Evolutionary conservation across 2,797 vertebrate genomes (phyloP).

Genomic region (Hippocampus kuda): DNA sequence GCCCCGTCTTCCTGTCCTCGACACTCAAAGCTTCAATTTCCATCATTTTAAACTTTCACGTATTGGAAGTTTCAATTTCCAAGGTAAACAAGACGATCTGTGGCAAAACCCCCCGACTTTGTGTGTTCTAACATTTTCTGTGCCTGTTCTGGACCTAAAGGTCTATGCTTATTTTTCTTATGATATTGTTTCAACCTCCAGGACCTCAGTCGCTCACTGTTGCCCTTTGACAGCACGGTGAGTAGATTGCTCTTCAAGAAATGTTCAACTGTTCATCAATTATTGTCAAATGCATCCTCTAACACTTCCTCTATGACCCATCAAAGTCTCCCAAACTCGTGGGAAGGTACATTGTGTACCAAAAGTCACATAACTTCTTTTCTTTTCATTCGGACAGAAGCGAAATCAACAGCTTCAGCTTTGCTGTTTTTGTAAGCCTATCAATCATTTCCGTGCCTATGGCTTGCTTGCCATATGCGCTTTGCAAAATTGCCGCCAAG

Average conservation of each 20-base stretch:
- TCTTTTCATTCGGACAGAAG: not conserved
- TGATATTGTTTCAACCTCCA: slow-evolving; percentile 49
- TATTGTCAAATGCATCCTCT: slow-evolving; percentile 10
- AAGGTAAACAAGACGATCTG: not conserved
- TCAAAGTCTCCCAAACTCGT: too few relatives aligned
- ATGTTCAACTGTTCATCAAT: not conserved
- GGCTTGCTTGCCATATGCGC: too few relatives aligned
- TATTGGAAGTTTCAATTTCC: not conserved
- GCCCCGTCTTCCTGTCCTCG: not conserved
- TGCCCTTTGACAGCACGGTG: slow-evolving; percentile 70
- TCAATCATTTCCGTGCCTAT: too few relatives aligned
- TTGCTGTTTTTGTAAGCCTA: too few relatives aligned
- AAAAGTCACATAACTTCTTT: not conserved
- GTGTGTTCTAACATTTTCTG: too few relatives aligned
- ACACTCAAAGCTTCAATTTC: slow-evolving; percentile 14
- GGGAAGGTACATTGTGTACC: not conserved
- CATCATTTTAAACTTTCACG: not conserved
- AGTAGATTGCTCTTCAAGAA: slow-evolving; percentile 44
- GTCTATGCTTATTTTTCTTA: slow-evolving; percentile 10
- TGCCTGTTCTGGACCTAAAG: not conserved
- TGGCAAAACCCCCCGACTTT: not conserved
- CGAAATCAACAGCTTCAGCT: too few relatives aligned
- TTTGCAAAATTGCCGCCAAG: too few relatives aligned
- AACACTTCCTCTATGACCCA: not conserved
- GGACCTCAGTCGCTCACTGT: slow-evolving; percentile 65